Percentiles rank a stretch among this genome's conserved stretches.
phyloP scores from a whole-genome alignment of 2,888 invertebrate species.

The Eulithis prunata region DNA sequence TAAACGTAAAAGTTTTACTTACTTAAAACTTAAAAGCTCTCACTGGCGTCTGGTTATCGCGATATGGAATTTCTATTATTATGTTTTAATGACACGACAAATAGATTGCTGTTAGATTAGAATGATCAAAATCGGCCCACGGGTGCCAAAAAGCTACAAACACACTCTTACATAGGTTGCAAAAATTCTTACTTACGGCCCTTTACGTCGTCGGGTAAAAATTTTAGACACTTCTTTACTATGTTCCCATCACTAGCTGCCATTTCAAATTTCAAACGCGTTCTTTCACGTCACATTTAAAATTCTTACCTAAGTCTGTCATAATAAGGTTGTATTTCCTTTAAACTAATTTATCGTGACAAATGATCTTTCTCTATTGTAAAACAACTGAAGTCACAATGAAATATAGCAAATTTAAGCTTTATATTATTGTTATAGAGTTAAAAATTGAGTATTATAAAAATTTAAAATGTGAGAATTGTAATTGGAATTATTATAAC shows the following conservation, averaged over 20 bases:
- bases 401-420: background rate
- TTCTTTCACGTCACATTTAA: constrained; percentile 31
- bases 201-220: no score
- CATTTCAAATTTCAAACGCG: constrained; percentile 48
- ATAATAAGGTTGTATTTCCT: constrained; percentile 25
- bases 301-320: constrained; percentile 25
- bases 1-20: no score
- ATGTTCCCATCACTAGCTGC: constrained; percentile 27
- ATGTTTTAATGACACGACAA: no score
- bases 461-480: constrained; percentile 16
- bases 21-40: no score
- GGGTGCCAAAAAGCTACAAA: no score
- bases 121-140: no score
- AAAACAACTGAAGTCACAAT: constrained; percentile 12
- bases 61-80: no score
- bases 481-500: constrained; percentile 10
- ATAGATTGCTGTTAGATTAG: no score
- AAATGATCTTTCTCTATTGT: constrained; percentile 3
- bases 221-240: background rate
- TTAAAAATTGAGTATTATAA: constrained; percentile 1
- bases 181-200: no score
- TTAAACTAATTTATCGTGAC: constrained; percentile 20
- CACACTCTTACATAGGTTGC: no score
- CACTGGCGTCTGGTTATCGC: no score
- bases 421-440: background rate